phyloP scores from a whole-genome alignment of 1,140 invertebrate species.

The Penaeus japonicus region DNA sequence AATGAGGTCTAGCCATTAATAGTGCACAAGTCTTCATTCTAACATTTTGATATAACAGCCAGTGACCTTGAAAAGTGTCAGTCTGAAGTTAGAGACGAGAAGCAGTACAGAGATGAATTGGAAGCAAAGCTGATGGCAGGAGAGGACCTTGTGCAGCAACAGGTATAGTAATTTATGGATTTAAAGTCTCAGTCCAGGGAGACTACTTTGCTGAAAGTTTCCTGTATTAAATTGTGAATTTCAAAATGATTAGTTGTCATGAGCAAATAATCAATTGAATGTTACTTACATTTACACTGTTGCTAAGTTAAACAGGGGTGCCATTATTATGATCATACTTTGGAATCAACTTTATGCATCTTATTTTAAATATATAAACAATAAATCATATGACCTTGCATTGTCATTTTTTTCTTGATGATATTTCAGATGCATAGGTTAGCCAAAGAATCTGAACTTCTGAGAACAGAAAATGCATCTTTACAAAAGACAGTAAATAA shows the following conservation, averaged over 20 bases:
- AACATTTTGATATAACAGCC: background rate
- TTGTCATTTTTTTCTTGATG: background rate
- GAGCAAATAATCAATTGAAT: too few species aligned
- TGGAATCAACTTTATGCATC: background rate
- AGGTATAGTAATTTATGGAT: background rate
- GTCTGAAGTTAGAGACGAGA: background rate
- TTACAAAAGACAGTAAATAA: slow-evolving; percentile 33
- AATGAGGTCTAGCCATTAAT: too few species aligned
- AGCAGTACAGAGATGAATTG: slow-evolving; percentile 19
- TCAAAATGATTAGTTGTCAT: background rate
- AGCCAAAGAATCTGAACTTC: background rate
- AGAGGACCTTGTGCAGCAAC: slow-evolving; percentile 27
- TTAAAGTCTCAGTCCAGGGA: background rate
- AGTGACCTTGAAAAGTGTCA: slow-evolving; percentile 17
- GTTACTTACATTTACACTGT: too few species aligned
- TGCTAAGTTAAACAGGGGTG: too few species aligned
- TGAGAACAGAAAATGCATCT: slow-evolving; percentile 28
- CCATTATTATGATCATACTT: too few species aligned
- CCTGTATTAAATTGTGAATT: too few species aligned
- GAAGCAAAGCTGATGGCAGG: slow-evolving; percentile 16
- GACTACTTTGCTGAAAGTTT: background rate
- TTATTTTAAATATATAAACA: background rate
- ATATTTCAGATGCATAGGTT: slow-evolving; percentile 30
- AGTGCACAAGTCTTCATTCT: background rate
- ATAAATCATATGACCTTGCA: background rate